Conservation (phyloP, 2,797 vertebrate genomes). For the Amblyraja radiata region DNA sequence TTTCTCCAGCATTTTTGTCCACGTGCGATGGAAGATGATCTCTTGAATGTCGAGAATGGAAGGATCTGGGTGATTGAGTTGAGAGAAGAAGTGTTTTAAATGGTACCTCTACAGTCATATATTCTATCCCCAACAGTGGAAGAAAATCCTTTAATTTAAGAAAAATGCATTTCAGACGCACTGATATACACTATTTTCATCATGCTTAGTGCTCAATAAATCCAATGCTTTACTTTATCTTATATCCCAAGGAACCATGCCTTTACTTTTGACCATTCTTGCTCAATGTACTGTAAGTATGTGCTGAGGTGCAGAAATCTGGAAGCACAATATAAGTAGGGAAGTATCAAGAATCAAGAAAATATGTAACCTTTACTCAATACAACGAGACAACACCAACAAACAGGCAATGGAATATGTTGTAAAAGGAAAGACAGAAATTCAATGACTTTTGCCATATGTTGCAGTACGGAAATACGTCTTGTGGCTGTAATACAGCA, state of each 20-base stretch:
- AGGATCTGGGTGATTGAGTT: too few species aligned
- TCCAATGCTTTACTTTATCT: not conserved
- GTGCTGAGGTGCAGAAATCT: not conserved
- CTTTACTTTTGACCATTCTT: not conserved
- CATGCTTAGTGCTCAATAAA: not conserved
- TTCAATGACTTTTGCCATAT: not conserved
- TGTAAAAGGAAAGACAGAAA: not conserved
- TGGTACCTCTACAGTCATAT: too few species aligned
- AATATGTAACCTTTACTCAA: conserved; percentile 5
- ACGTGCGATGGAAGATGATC: too few species aligned
- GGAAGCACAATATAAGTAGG: not conserved
- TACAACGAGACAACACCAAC: not conserved
- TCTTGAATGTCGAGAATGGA: too few species aligned
- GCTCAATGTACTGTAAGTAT: not conserved
- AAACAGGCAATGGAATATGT: not conserved
- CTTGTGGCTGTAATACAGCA: not conserved
- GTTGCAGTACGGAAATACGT: not conserved
- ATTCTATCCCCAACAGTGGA: too few species aligned
- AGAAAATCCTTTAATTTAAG: too few species aligned
- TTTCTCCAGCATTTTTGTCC: too few species aligned
- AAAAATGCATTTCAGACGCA: too few species aligned
- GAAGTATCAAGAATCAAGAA: not conserved
- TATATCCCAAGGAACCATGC: not conserved
- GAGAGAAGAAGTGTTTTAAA: too few species aligned
- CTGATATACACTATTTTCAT: not conserved